Evolutionary conservation across 2,888 invertebrate species (phyloP).

Genomic region (Mythimna albipuncta): DNA sequence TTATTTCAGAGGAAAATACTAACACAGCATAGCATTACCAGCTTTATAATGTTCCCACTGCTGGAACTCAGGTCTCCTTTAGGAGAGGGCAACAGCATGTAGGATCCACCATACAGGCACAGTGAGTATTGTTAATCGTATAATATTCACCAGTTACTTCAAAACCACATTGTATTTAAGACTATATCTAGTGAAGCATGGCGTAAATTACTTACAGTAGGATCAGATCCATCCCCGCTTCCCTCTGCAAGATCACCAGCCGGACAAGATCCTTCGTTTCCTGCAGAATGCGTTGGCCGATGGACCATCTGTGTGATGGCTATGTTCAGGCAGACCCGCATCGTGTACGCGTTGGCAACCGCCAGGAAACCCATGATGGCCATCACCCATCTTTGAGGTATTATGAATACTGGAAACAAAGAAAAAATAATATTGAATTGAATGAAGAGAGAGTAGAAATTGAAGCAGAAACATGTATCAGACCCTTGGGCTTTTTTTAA

Average conservation of each 20-base stretch:
- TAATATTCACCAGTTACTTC: neutral
- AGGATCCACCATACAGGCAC: too few relatives aligned
- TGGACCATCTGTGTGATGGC: constrained; percentile 93
- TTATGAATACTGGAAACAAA: constrained; percentile 89
- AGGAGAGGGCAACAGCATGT: too few relatives aligned
- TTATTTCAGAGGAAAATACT: neutral
- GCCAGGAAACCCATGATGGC: constrained; percentile 94
- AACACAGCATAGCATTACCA: neutral
- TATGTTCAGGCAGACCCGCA: constrained; percentile 93
- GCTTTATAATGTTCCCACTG: too few relatives aligned
- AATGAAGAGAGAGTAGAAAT: too few relatives aligned
- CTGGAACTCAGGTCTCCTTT: too few relatives aligned
- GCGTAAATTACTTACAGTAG: constrained; percentile 72
- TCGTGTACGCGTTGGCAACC: constrained; percentile 94
- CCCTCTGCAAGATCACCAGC: constrained; percentile 70
- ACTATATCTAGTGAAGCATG: neutral
- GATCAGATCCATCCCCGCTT: constrained; percentile 61
- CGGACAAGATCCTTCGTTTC: constrained; percentile 83
- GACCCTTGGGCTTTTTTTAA: too few relatives aligned
- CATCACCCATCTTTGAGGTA: constrained; percentile 93
- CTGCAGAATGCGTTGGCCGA: constrained; percentile 70
- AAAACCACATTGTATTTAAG: neutral
- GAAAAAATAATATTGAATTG: constrained; percentile 13
- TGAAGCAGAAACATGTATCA: too few relatives aligned
- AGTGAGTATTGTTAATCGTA: too few relatives aligned